Evolutionary conservation across 2,113 vertebrate species (phyloP), one percentile per base, ranked within the genome.

Genomic region (Coreoperca whiteheadi): DNA sequence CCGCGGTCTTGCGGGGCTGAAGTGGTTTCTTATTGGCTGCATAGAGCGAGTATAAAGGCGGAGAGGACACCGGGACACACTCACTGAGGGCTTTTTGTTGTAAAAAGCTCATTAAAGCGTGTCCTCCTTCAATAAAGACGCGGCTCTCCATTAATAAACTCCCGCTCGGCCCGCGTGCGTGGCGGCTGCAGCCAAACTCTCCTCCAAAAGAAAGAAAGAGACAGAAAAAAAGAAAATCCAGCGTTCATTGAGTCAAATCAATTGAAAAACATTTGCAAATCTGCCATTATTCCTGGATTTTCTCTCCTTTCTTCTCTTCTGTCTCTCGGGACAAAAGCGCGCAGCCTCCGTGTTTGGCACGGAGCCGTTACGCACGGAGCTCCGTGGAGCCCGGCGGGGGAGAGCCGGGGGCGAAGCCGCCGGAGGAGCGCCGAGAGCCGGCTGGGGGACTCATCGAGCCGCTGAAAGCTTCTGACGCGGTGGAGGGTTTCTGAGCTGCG

Each of bases 191-290:
- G 82, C 87, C 74, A 75, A 78, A 77, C 64, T 90, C 83, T 63
- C 46, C 60, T 59, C 34, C 1, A 20, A 59, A 43, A 53, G 57
- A 74, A 75, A 72, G 28, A 76, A 66, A 82, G 53, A 76, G 15
- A 34, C 14, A 53, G 15, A 73, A 8, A 66, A 14, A 61, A 25
- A 48, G 8, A 61, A 56, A 51, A 41, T 60, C 91, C 94, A 87
- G 92, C 93, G 91, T 96, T 95, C 95, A 95, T 95, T 96, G 94
- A 96, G 93, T 95, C 95, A 95, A 50, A 94, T 89, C 95, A 92
- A 95, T 96, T 96, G 94, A 96, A 95, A 94, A 96, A 96, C 96
- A 96, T 96, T 96, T 95, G 94, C 94, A 95, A 89, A 95, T 96
- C 94, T 94, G 21, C 95, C 91, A 96, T 97, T 96, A 95, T 96